These are phyloP conservation scores for Drosophila repletoides DNA, from an alignment of 1,140 invertebrate genomes.

Conservation along the genomic window DNA sequence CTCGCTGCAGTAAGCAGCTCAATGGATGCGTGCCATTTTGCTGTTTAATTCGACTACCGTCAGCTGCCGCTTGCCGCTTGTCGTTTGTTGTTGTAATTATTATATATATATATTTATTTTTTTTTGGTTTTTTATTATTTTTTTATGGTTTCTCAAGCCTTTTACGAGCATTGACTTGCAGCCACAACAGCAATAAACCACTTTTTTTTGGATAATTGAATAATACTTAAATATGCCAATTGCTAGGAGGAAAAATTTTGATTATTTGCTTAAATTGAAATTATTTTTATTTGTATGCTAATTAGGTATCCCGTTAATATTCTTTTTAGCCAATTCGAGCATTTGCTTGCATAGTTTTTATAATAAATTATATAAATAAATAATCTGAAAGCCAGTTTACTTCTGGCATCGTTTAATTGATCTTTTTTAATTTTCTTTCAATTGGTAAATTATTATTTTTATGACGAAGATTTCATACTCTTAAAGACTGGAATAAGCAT, in stretches of 20 bases:
- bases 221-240: conserved; percentile 47
- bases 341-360: too few species aligned
- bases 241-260: background rate
- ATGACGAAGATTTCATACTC: too few species aligned
- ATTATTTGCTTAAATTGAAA: background rate
- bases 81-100: too few species aligned
- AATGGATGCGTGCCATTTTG: conserved; percentile 77
- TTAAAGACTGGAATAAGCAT: too few species aligned
- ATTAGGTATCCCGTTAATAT: background rate
- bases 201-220: conserved; percentile 63
- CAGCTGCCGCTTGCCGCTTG: conserved; percentile 45
- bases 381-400: too few species aligned
- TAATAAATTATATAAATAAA: too few species aligned
- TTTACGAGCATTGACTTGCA: conserved; percentile 61
- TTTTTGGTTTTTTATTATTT: conserved; percentile 14
- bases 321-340: too few species aligned
- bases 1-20: conserved; percentile 17
- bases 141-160: conserved; percentile 51
- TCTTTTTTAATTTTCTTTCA: too few species aligned
- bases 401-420: too few species aligned
- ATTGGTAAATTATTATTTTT: too few species aligned
- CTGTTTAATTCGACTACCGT: conserved; percentile 74
- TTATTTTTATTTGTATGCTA: conserved; percentile 1
- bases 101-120: conserved; percentile 6
- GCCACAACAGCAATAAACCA: conserved; percentile 28